Conservation (phyloP, 2,113 vertebrate species). For the Glaucidium brasilianum region DNA sequence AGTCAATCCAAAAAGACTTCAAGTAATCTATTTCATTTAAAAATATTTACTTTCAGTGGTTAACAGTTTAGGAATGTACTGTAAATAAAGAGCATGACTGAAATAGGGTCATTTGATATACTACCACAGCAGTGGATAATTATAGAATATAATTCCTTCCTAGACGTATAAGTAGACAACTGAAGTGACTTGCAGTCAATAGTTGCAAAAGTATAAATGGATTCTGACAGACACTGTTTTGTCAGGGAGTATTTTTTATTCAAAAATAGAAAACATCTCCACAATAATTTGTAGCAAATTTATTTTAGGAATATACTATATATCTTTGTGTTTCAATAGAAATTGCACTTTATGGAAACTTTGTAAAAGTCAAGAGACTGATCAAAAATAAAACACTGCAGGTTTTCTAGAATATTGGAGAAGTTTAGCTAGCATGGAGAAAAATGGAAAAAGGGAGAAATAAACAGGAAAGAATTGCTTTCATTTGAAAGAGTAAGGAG, state of each 20-base stretch:
- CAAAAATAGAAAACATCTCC: not conserved
- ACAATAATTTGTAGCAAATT: not conserved
- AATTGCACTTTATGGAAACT: not conserved
- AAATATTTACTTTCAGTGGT: not conserved
- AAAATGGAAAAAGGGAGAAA: not conserved
- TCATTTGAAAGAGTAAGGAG: not conserved
- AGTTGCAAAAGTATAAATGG: not conserved
- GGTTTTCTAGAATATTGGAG: not conserved
- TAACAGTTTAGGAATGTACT: not conserved
- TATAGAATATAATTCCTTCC: slow-evolving; percentile 6
- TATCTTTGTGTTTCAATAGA: not conserved
- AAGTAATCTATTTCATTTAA: not conserved
- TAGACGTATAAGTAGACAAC: not conserved
- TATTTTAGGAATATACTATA: not conserved
- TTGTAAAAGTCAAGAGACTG: not conserved
- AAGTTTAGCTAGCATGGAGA: not conserved
- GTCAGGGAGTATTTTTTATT: not conserved
- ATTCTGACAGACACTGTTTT: not conserved
- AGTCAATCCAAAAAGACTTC: not conserved
- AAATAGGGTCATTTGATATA: not conserved
- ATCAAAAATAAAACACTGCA: not conserved
- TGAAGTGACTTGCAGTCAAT: not conserved
- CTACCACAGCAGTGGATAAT: not conserved
- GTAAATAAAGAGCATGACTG: not conserved
- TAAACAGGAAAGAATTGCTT: not conserved